Conservation (phyloP, 2,113 vertebrate species). For the Laticauda laticaudata region DNA sequence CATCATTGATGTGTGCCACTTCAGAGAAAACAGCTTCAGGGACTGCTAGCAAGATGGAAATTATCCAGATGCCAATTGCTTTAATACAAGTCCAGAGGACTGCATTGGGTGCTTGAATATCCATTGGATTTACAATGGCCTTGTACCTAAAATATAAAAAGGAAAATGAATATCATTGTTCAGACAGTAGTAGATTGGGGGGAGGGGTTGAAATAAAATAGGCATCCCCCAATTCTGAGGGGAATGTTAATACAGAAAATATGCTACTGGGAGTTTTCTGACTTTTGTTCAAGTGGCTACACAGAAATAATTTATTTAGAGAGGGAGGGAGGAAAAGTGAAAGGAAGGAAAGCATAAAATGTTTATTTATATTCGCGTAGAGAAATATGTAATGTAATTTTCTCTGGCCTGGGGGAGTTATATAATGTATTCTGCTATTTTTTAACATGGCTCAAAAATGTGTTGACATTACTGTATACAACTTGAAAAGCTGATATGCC, state of each 20-base stretch:
- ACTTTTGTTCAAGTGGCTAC: background rate
- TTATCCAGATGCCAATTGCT: slow-evolving; percentile 83
- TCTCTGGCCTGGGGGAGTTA: background rate
- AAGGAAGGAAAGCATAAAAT: background rate
- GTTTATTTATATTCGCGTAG: background rate
- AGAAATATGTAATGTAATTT: background rate
- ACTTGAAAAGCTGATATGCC: background rate
- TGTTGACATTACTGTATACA: background rate
- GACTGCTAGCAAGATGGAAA: slow-evolving; percentile 84
- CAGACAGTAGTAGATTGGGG: background rate
- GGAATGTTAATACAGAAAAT: background rate
- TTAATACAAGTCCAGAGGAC: slow-evolving; percentile 88
- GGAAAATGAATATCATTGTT: slow-evolving; percentile 25
- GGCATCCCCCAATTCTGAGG: too few species aligned
- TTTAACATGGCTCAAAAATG: background rate
- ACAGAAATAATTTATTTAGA: background rate
- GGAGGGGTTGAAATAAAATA: background rate
- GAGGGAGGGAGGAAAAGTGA: background rate
- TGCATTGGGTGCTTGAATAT: slow-evolving; percentile 86
- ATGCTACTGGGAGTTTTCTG: background rate
- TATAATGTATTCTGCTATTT: background rate
- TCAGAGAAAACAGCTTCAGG: slow-evolving; percentile 91
- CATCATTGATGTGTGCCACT: slow-evolving; percentile 75
- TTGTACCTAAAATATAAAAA: slow-evolving; percentile 79
- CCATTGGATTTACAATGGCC: slow-evolving; percentile 96